These are phyloP conservation scores for Agrotis puta DNA, from an alignment of 2,888 invertebrate species.

Conservation along the genomic window DNA sequence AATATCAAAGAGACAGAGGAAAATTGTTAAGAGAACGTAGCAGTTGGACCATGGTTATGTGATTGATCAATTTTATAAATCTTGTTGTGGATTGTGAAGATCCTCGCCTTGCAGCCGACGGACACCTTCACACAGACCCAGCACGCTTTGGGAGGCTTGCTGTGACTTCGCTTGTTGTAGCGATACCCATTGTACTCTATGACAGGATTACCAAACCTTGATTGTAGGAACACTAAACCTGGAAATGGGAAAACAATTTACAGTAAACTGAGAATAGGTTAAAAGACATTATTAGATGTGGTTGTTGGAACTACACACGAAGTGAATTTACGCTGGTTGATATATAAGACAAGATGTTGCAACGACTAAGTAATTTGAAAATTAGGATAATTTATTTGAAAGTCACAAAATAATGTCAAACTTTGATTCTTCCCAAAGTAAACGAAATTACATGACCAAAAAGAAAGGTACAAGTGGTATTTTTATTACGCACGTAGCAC, in stretches of 20 bases:
- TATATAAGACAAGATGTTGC: neutral
- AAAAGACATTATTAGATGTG: neutral
- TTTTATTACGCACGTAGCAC: too few relatives aligned
- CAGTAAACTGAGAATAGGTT: neutral
- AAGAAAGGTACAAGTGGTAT: too few relatives aligned
- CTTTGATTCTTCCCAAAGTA: too few relatives aligned
- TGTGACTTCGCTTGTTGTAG: constrained; percentile 39
- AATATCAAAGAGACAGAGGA: neutral
- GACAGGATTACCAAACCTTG: constrained; percentile 49
- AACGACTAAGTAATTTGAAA: too few relatives aligned
- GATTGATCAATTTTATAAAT: constrained; percentile 21
- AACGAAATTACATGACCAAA: too few relatives aligned
- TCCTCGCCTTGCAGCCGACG: constrained; percentile 49
- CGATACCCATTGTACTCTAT: constrained; percentile 47
- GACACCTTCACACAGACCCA: constrained; percentile 52
- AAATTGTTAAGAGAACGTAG: neutral
- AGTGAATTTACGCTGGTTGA: neutral
- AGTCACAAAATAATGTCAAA: too few relatives aligned
- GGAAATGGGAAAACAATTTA: constrained; percentile 8
- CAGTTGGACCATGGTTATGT: constrained; percentile 41
- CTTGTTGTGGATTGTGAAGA: constrained; percentile 38
- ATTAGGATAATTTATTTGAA: too few relatives aligned
- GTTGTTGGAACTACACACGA: neutral
- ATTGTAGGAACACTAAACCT: constrained; percentile 42
- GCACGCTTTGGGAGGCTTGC: constrained; percentile 21